Conservation (phyloP, 2,888 invertebrate species). For the Hirudinaria manillensis region DNA sequence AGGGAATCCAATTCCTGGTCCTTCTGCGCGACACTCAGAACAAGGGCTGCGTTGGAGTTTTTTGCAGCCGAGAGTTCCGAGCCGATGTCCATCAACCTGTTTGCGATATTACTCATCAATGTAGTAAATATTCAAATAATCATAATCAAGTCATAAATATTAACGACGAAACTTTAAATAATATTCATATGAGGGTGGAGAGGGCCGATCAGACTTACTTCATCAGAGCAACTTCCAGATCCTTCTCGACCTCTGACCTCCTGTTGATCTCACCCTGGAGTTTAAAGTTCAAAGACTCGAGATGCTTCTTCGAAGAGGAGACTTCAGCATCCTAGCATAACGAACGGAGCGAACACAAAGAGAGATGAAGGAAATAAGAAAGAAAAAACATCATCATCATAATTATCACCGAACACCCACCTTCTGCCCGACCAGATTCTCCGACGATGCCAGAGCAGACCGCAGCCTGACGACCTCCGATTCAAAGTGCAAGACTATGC, state of each 20-base stretch:
- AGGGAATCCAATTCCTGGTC: background rate
- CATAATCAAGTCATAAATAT: background rate
- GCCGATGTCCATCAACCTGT: background rate
- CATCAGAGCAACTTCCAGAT: background rate
- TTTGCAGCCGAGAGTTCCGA: background rate
- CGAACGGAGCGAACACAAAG: no score
- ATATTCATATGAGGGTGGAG: no score
- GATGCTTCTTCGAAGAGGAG: background rate
- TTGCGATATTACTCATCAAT: background rate
- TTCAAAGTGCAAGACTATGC: background rate
- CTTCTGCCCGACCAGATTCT: constrained; percentile 19
- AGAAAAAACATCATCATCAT: background rate
- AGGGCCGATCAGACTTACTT: background rate
- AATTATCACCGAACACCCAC: background rate
- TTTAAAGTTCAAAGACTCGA: constrained; percentile 14
- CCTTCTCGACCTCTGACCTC: constrained; percentile 9
- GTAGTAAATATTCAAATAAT: background rate
- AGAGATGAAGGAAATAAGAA: background rate
- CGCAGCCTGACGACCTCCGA: constrained; percentile 4
- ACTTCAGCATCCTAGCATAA: background rate
- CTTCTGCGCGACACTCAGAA: background rate
- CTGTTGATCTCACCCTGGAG: background rate
- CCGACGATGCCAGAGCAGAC: background rate
- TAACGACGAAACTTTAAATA: background rate
- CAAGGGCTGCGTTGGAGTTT: background rate